Evolutionary conservation across 1,140 invertebrate genomes (phyloP).

Genomic region (Calephelis nemesis): DNA sequence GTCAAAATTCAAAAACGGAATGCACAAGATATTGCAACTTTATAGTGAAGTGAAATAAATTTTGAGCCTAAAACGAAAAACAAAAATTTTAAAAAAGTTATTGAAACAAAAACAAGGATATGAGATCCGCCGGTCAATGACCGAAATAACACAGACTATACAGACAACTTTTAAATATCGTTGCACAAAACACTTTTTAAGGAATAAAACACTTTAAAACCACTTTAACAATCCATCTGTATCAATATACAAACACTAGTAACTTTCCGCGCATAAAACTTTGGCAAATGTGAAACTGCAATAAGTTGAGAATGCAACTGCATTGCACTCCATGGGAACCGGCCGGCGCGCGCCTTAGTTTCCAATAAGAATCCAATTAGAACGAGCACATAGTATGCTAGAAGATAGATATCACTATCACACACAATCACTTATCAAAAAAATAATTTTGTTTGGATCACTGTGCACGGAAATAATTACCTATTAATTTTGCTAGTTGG

Average conservation of each 20-base stretch:
- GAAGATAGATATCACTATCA: slow-evolving; percentile 59
- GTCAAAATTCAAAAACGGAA: slow-evolving; percentile 75
- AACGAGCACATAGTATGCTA: slow-evolving; percentile 55
- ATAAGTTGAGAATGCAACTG: slow-evolving; percentile 79
- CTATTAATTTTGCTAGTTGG: slow-evolving; percentile 83
- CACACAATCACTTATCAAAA: slow-evolving; percentile 64
- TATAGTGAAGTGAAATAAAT: slow-evolving; percentile 70
- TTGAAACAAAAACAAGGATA: slow-evolving; percentile 64
- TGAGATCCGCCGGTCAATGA: slow-evolving; percentile 79
- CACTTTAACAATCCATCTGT: slow-evolving; percentile 62
- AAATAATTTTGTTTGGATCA: slow-evolving; percentile 52
- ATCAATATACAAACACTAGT: slow-evolving; percentile 64
- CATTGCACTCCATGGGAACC: slow-evolving; percentile 78
- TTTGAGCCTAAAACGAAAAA: slow-evolving; percentile 70
- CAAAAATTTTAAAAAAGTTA: slow-evolving; percentile 58
- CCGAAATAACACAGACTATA: slow-evolving; percentile 78
- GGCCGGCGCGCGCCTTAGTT: slow-evolving; percentile 76
- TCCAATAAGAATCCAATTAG: slow-evolving; percentile 74
- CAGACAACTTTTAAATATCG: slow-evolving; percentile 65
- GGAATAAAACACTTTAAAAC: slow-evolving; percentile 66
- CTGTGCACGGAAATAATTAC: slow-evolving; percentile 77
- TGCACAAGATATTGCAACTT: slow-evolving; percentile 69
- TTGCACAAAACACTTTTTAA: slow-evolving; percentile 66
- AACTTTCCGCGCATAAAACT: slow-evolving; percentile 77
- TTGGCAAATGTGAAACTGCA: slow-evolving; percentile 76